These are phyloP conservation scores for Lethenteron reissneri DNA, from an alignment of 2,113 vertebrate species.

Conservation along the genomic window DNA sequence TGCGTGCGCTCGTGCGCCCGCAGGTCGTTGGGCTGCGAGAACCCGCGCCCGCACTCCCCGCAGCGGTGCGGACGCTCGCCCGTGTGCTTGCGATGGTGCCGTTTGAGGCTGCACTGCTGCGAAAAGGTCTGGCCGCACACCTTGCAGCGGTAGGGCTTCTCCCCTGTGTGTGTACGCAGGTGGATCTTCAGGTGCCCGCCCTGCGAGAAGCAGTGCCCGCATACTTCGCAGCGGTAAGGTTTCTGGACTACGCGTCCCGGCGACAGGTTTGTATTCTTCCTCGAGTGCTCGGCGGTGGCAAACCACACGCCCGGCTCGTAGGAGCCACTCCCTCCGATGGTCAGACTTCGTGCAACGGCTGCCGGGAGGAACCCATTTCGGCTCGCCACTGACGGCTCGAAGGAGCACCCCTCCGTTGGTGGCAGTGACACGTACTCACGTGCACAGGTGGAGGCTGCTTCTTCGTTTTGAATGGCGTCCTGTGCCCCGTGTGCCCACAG, in stretches of 20 bases:
- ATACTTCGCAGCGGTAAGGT: not conserved
- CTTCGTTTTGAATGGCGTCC: too few species aligned
- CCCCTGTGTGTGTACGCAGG: conserved; percentile 11
- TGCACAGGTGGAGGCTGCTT: too few species aligned
- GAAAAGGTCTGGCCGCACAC: conserved; percentile 26
- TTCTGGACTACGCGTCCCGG: not conserved
- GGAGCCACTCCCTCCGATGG: too few species aligned
- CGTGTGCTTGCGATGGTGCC: conserved; percentile 22
- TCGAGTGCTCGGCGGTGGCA: too few species aligned
- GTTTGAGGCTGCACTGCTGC: conserved; percentile 20
- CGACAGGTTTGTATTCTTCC: not conserved
- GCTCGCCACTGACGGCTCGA: too few species aligned
- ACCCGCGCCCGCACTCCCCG: conserved; percentile 18
- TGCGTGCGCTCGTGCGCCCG: conserved; percentile 20
- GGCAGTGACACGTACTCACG: too few species aligned
- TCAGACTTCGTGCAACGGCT: too few species aligned
- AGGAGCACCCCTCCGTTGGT: too few species aligned
- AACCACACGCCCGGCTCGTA: too few species aligned
- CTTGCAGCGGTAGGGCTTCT: conserved; percentile 22
- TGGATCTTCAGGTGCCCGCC: not conserved
- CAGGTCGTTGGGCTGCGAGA: conserved; percentile 18
- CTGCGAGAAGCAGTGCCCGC: not conserved
- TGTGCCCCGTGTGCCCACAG: too few species aligned
- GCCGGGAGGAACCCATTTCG: too few species aligned
- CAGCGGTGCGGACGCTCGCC: conserved; percentile 19